Base-by-base conservation (phyloP, 2,888 invertebrate species). In the Drosophila meridiana region DNA sequence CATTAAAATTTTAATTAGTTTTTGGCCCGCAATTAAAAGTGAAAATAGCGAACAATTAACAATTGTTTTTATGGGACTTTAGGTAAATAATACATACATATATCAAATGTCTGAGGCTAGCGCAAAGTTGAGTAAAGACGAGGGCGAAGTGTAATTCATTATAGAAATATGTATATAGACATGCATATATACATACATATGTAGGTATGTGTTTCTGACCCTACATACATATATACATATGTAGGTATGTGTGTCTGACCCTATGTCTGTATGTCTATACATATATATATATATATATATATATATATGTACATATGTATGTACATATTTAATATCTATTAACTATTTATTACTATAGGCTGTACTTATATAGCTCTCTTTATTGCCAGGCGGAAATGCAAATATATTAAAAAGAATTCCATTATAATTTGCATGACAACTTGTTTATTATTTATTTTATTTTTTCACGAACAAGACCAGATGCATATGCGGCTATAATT, bases 11-110 rank as follows among this genome's bases (percentile, higher is more conserved):
- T 50, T 71, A 77, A 89, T 83, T 77, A 36, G 43, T 56, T 80
- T 69, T 81, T 80, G 87, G 78, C 89, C 71, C 42, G 73, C 40
- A 48, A 26, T 26, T 60, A 47, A 77, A 63, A 73, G 68, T 73
- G 53, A 72, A 73, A 73, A 52, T 13, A 8, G 20, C 34, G 52
- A 55, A 63, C 14, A 62, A 61, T 32, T 59, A 42, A 14, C 75
- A 60, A 30, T 9, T 30, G 1, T 20, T 63, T 52, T 47, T 50
- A 28, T 62, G 30, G 20, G 11, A 66, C 32, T 67, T 26, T 6
- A 8, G 20, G 3, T 26, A 9, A 43, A 57, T 52, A 34, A 56
- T 5, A 3, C 11, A 56, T 5, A 3, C 11, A 9, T 9, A n/a
- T 14, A 7, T 20, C 20, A 42, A 42, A 13, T 30, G 28, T 9